These are phyloP conservation scores for Lacerta bilineata DNA, from an alignment of 2,797 vertebrate species.

Conservation along the genomic window DNA sequence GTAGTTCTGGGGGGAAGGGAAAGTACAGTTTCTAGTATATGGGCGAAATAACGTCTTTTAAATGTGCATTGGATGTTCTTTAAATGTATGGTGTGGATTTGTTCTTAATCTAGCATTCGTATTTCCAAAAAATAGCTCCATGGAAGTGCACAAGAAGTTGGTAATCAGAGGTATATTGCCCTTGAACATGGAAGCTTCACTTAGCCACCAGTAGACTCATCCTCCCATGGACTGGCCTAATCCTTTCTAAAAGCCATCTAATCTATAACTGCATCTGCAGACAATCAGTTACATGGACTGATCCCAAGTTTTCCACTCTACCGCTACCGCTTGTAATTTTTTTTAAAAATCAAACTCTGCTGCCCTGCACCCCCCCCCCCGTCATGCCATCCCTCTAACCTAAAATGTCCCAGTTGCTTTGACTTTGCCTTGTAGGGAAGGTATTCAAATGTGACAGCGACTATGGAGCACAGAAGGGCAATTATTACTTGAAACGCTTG, in stretches of 20 bases:
- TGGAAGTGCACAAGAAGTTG: background rate
- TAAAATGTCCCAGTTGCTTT: background rate
- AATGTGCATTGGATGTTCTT: too few species aligned
- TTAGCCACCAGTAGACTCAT: background rate
- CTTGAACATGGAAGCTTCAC: background rate
- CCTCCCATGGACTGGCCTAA: too few species aligned
- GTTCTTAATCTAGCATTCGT: background rate
- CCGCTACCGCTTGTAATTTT: background rate
- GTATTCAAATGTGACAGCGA: background rate
- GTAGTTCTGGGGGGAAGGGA: too few species aligned
- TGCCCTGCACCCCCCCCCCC: background rate
- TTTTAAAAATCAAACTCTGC: background rate
- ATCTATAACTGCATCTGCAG: background rate
- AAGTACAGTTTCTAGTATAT: too few species aligned
- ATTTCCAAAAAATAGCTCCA: background rate
- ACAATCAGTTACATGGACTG: background rate
- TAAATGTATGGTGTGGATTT: too few species aligned
- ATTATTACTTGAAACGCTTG: background rate
- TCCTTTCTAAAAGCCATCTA: background rate
- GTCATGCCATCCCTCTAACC: background rate
- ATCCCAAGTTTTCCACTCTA: background rate
- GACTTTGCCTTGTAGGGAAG: background rate
- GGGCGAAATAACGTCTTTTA: too few species aligned
- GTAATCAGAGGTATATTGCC: background rate
- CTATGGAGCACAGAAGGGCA: background rate